Evolutionary conservation across 2,113 vertebrate species (phyloP).

Genomic region (Prochilodus magdalenae): DNA sequence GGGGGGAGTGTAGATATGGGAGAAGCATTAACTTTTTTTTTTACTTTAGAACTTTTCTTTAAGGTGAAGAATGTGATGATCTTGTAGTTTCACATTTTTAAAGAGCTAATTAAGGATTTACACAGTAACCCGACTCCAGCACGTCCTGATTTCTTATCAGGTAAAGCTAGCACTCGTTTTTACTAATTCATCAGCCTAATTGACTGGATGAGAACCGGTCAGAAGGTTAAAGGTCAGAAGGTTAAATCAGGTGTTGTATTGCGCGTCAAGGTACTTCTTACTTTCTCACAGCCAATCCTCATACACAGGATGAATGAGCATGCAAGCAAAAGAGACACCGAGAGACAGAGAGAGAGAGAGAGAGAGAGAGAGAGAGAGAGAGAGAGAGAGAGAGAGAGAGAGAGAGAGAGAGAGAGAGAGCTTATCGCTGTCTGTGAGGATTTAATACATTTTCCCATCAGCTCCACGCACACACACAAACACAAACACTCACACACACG

Average conservation of each 20-base stretch:
- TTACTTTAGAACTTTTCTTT: too few relatives aligned
- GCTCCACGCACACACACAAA: not conserved
- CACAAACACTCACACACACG: not conserved
- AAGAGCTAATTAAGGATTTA: not conserved
- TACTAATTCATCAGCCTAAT: constrained; percentile 10
- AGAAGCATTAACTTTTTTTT: too few relatives aligned
- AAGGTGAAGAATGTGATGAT: not conserved
- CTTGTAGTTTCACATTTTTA: not conserved
- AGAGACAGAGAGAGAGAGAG: too few relatives aligned
- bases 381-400: not conserved
- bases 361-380: too few relatives aligned
- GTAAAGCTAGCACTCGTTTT: constrained; percentile 31
- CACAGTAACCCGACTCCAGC: not conserved
- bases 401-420: not conserved
- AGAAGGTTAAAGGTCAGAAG: constrained; percentile 10
- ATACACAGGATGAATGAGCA: not conserved
- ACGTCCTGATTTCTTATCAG: not conserved
- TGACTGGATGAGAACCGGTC: not conserved
- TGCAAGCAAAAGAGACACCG: too few relatives aligned
- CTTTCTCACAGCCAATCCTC: not conserved
- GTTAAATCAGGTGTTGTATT: constrained; percentile 15
- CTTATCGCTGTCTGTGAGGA: constrained; percentile 28
- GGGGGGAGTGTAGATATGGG: too few relatives aligned
- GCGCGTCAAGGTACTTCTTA: constrained; percentile 4
- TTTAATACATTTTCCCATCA: constrained; percentile 11